These are phyloP conservation scores for Stenolophus ochropezus DNA, from an alignment of 2,888 invertebrate genomes.

Conservation along the genomic window DNA sequence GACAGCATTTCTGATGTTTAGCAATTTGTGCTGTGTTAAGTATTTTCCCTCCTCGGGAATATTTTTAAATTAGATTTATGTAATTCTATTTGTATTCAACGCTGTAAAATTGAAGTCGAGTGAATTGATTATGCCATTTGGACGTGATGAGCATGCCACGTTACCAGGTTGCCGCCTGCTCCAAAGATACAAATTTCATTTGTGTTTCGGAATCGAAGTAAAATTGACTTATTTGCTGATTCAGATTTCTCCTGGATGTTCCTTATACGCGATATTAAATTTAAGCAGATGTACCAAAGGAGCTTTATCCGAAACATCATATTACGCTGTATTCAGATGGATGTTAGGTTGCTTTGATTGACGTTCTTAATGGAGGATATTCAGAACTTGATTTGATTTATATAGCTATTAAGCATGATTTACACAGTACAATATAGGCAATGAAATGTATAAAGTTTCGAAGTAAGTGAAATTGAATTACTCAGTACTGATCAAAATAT, in stretches of 20 bases:
- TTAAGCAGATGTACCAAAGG: background rate
- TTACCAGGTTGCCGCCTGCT: background rate
- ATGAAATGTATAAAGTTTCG: too few relatives aligned
- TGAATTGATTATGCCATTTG: slow-evolving; percentile 47
- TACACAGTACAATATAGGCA: background rate
- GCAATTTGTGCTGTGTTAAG: background rate
- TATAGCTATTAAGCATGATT: background rate
- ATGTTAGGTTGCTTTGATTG: slow-evolving; percentile 6
- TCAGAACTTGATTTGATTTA: slow-evolving; percentile 4
- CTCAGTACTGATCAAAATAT: too few relatives aligned
- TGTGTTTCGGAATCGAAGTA: slow-evolving; percentile 23
- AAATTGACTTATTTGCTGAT: slow-evolving; percentile 47
- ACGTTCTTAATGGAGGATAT: slow-evolving; percentile 5
- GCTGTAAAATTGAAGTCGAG: slow-evolving; percentile 45
- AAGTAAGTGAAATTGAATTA: too few relatives aligned
- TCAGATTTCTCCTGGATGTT: slow-evolving; percentile 11
- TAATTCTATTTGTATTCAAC: slow-evolving; percentile 49
- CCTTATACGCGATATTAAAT: slow-evolving; percentile 27
- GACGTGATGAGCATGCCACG: slow-evolving; percentile 31
- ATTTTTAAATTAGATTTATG: slow-evolving; percentile 38
- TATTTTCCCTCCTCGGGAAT: slow-evolving; percentile 1
- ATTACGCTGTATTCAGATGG: background rate
- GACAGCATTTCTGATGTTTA: background rate
- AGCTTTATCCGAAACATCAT: slow-evolving; percentile 11
- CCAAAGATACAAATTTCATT: slow-evolving; percentile 13